Percentiles rank a stretch among this genome's conserved stretches.
phyloP scores from a whole-genome alignment of 2,113 vertebrate species.

The Lathamus discolor region DNA sequence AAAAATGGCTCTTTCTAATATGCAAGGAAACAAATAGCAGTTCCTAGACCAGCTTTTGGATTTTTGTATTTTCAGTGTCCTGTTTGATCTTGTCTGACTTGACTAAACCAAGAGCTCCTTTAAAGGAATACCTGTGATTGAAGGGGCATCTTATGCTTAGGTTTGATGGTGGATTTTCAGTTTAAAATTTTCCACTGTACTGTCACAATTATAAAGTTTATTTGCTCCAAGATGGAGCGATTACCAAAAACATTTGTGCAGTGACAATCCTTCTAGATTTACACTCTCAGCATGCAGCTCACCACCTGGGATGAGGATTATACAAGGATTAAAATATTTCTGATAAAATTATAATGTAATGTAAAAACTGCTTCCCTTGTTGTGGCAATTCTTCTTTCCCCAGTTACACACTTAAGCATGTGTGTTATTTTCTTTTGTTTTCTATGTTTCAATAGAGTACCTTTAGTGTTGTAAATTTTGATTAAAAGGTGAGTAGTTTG shows the following conservation, averaged over 20 bases:
- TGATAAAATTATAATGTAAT: neutral
- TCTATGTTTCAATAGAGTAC: neutral
- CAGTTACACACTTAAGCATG: accelerated
- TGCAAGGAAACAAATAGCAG: neutral
- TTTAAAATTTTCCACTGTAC: neutral
- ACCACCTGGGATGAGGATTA: neutral
- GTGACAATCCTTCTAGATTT: neutral
- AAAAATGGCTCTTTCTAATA: neutral
- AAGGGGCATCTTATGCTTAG: neutral
- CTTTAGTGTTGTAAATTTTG: neutral
- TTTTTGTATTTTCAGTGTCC: neutral
- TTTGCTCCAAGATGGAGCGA: neutral
- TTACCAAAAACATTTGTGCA: neutral
- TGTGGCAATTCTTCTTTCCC: neutral
- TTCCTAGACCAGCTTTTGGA: neutral
- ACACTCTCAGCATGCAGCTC: neutral
- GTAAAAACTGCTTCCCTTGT: neutral
- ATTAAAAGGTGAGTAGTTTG: neutral
- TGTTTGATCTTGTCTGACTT: neutral
- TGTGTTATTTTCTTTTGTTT: neutral
- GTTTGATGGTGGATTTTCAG: neutral
- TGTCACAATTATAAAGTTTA: neutral
- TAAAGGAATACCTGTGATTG: neutral
- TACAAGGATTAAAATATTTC: neutral
- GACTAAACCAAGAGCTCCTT: neutral